Evolutionary conservation across 2,113 vertebrate genomes (phyloP).

Genomic region (Spea multiplicata): DNA sequence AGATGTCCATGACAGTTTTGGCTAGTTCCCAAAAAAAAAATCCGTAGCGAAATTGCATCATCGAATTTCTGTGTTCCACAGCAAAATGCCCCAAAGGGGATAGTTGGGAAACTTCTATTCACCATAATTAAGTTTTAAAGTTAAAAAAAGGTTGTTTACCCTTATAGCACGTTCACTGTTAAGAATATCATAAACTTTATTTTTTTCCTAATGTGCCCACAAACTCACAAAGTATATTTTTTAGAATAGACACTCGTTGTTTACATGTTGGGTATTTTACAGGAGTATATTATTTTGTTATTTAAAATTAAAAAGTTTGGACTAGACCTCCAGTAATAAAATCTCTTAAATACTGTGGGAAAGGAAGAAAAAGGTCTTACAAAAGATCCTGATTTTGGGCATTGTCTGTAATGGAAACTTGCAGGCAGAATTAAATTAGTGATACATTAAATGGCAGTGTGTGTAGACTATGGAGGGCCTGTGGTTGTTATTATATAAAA

Average conservation of each 20-base stretch:
- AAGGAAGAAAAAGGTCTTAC: neutral
- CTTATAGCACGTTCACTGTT: neutral
- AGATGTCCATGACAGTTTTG: conserved; percentile 6
- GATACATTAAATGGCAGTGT: too few relatives aligned
- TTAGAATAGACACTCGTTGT: neutral
- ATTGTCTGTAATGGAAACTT: too few relatives aligned
- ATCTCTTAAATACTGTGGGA: neutral
- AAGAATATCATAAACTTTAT: neutral
- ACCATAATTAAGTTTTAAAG: neutral
- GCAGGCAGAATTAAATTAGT: too few relatives aligned
- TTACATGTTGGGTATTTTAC: neutral
- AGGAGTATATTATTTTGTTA: neutral
- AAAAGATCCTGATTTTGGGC: too few relatives aligned
- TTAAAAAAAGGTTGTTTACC: neutral
- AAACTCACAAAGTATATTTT: neutral
- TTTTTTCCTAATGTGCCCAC: neutral
- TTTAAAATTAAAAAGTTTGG: neutral
- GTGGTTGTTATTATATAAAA: too few relatives aligned
- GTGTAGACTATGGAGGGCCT: too few relatives aligned
- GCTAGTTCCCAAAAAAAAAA: neutral
- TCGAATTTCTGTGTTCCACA: neutral
- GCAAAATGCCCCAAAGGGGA: neutral
- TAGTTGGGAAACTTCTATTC: neutral
- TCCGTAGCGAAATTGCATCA: neutral
- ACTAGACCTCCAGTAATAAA: neutral